phyloP scores from a whole-genome alignment of 2,797 vertebrate genomes.

The Rhinatrema bivittatum region DNA sequence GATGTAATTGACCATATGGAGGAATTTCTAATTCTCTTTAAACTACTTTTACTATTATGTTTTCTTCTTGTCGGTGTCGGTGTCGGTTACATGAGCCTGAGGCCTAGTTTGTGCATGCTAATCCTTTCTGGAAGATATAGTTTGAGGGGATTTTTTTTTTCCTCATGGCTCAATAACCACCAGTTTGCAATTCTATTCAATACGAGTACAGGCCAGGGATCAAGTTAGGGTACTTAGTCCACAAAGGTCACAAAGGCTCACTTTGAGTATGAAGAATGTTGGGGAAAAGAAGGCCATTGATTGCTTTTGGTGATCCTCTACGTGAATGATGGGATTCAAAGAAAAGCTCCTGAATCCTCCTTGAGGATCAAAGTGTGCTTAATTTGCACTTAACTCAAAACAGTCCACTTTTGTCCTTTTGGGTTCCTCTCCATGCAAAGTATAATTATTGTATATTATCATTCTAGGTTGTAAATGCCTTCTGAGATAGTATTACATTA shows the following conservation, averaged over 20 bases:
- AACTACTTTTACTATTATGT: not conserved
- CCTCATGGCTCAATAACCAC: not conserved
- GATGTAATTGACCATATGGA: not conserved
- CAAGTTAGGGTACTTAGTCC: slow-evolving; percentile 11
- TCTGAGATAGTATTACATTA: too few species aligned
- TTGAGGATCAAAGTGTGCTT: not conserved
- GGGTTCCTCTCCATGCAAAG: too few species aligned
- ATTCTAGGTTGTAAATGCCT: too few species aligned
- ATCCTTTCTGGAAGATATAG: not conserved
- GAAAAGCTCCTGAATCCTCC: not conserved
- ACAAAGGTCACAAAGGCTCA: slow-evolving; percentile 2
- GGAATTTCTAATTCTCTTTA: slow-evolving; percentile 1
- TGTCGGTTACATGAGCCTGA: not conserved
- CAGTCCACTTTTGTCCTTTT: not conserved
- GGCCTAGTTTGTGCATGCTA: not conserved
- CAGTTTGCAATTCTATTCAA: slow-evolving; percentile 2
- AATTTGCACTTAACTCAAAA: not conserved
- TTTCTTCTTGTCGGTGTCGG: not conserved
- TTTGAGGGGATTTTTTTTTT: slow-evolving; percentile 5
- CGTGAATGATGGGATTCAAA: not conserved
- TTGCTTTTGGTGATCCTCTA: not conserved
- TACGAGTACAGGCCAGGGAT: not conserved
- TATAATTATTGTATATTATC: too few species aligned
- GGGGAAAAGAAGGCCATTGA: not conserved
- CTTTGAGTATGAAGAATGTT: not conserved